Percentiles rank a stretch among this genome's conserved stretches.
Conservation (phyloP, 2,113 vertebrate species). For the Passerina amoena region DNA sequence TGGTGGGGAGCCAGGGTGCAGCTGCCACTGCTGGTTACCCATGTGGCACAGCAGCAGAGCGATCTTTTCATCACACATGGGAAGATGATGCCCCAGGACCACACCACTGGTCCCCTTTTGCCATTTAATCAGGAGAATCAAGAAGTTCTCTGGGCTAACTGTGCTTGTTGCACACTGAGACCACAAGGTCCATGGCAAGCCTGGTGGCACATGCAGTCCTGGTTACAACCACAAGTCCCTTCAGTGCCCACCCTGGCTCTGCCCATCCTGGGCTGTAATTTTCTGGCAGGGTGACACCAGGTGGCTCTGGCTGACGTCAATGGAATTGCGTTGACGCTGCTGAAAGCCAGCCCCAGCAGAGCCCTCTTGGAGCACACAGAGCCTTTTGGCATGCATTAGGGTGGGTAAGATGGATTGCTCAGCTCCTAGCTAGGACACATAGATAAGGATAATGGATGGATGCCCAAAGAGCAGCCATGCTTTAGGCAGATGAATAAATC, state of each 20-base stretch:
- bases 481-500: constrained; percentile 48
- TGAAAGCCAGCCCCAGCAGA: neutral
- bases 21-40: neutral
- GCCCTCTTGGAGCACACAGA: neutral
- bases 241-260: neutral
- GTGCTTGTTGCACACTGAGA: neutral
- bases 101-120: neutral
- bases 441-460: constrained; percentile 64
- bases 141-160: neutral
- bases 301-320: neutral
- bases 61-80: constrained; percentile 53
- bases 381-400: neutral
- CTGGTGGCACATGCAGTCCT: neutral
- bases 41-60: neutral
- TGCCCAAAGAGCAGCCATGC: neutral
- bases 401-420: constrained; percentile 34
- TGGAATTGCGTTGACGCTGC: neutral
- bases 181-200: accelerated
- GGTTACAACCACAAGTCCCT: neutral
- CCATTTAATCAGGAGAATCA: constrained; percentile 20
- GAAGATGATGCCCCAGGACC: constrained; percentile 16
- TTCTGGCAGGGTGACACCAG: neutral
- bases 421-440: neutral
- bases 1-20: neutral
- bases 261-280: neutral